Percentiles rank a stretch among this genome's conserved stretches.
These are phyloP conservation scores for Urocyon cinereoargenteus DNA, from an alignment of 2,797 vertebrate genomes.

Conservation along the genomic window DNA sequence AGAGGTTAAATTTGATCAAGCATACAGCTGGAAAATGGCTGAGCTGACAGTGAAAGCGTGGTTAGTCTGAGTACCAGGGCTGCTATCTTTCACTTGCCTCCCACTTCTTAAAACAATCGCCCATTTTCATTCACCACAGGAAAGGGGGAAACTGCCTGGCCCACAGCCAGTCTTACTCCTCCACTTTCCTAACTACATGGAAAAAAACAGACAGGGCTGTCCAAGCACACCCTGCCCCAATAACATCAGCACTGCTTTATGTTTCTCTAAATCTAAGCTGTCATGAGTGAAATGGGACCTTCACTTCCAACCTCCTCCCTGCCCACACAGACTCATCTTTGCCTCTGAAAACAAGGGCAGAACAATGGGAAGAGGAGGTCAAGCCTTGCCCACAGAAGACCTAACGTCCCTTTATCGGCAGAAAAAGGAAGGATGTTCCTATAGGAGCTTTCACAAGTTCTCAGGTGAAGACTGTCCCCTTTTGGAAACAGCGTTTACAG, in stretches of 20 bases:
- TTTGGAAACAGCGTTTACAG: not conserved
- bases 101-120: not conserved
- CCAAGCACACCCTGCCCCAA: not conserved
- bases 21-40: not conserved
- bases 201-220: slow-evolving; percentile 38
- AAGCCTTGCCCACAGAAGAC: not conserved
- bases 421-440: not conserved
- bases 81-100: not conserved
- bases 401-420: not conserved
- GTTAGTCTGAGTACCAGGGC: not conserved
- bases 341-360: slow-evolving; percentile 1
- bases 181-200: slow-evolving; percentile 44
- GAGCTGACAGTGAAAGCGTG: not conserved
- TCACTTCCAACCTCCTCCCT: not conserved
- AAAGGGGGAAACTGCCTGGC: slow-evolving; percentile 37
- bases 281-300: not conserved
- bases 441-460: not conserved
- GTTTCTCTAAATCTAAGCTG: not conserved
- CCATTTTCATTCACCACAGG: slow-evolving; percentile 38
- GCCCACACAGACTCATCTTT: not conserved
- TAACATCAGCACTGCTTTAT: not conserved
- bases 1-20: slow-evolving; percentile 1
- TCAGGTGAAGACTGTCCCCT: not conserved
- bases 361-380: not conserved
- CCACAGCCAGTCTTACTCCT: slow-evolving; percentile 36